A percentile compares a stretch with the other conserved stretches of the same genome.
Evolutionary conservation across 2,888 invertebrate genomes (phyloP).

Genomic region (Macropis europaea): DNA sequence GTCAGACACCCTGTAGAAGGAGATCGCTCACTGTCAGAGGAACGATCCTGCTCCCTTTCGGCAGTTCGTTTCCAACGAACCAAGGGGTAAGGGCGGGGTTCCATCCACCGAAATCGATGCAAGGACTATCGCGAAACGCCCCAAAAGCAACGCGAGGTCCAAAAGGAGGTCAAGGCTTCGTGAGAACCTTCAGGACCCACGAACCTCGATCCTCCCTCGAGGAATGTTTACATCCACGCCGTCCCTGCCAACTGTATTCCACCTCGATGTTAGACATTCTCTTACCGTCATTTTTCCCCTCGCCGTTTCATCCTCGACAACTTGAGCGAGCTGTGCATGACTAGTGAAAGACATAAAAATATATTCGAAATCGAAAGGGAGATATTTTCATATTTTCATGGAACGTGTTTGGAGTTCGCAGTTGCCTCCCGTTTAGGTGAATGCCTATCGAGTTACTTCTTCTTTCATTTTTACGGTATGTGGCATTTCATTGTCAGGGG

Average conservation of each 20-base stretch:
- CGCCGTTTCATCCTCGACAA: too few species aligned
- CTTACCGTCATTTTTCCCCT: neutral
- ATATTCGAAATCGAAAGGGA: too few species aligned
- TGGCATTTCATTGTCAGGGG: too few species aligned
- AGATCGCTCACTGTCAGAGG: neutral
- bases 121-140: conserved; percentile 43
- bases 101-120: conserved; percentile 62
- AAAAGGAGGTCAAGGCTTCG: conserved; percentile 62
- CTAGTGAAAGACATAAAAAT: too few species aligned
- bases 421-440: too few species aligned
- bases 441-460: too few species aligned
- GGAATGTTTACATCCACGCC: conserved; percentile 38
- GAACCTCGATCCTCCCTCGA: conserved; percentile 15
- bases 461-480: too few species aligned
- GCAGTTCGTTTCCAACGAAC: conserved; percentile 14
- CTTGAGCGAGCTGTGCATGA: neutral
- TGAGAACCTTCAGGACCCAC: conserved; percentile 29
- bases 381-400: too few species aligned
- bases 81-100: conserved; percentile 32
- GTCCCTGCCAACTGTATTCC: neutral
- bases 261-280: too few species aligned
- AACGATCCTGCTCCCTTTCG: conserved; percentile 5
- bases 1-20: neutral
- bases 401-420: too few species aligned
- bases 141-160: conserved; percentile 29